These are phyloP conservation scores for Chaetodon trifascialis DNA, from an alignment of 2,113 vertebrate genomes.

Conservation along the genomic window DNA sequence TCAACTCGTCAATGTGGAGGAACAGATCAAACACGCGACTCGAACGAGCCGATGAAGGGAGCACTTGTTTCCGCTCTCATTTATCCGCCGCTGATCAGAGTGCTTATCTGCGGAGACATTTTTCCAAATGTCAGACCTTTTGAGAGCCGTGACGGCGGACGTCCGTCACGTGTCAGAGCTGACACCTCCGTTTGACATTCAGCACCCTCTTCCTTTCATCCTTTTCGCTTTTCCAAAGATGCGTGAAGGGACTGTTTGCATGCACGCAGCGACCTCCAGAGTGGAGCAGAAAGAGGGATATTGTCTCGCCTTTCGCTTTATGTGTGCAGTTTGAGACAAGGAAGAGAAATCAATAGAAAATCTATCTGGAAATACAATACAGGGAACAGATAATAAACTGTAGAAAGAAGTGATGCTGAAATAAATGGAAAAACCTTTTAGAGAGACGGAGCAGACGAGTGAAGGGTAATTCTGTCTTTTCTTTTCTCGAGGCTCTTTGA, in stretches of 20 bases:
- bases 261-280: not conserved
- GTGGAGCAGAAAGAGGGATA: not conserved
- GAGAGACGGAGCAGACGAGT: not conserved
- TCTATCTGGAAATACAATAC: slow-evolving; percentile 33
- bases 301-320: slow-evolving; percentile 37
- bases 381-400: slow-evolving; percentile 19
- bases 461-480: slow-evolving; percentile 38
- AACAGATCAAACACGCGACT: slow-evolving; percentile 22
- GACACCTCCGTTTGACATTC: slow-evolving; percentile 75
- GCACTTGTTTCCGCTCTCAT: slow-evolving; percentile 50
- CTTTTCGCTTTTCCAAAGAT: slow-evolving; percentile 34
- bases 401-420: slow-evolving; percentile 27
- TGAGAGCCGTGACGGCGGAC: slow-evolving; percentile 54
- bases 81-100: slow-evolving; percentile 65
- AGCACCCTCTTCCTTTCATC: slow-evolving; percentile 42
- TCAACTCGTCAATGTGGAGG: slow-evolving; percentile 26
- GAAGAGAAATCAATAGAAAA: slow-evolving; percentile 23
- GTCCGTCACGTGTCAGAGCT: slow-evolving; percentile 43
- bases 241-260: slow-evolving; percentile 12
- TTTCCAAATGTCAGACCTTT: slow-evolving; percentile 78
- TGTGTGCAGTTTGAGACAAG: slow-evolving; percentile 20
- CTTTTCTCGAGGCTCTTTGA: slow-evolving; percentile 92
- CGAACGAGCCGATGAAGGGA: slow-evolving; percentile 19
- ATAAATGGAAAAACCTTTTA: slow-evolving; percentile 20
- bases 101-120: slow-evolving; percentile 69